Base-by-base conservation (phyloP, 64 coral and sea anemone genomes). In the Orbicella faveolata region DNA sequence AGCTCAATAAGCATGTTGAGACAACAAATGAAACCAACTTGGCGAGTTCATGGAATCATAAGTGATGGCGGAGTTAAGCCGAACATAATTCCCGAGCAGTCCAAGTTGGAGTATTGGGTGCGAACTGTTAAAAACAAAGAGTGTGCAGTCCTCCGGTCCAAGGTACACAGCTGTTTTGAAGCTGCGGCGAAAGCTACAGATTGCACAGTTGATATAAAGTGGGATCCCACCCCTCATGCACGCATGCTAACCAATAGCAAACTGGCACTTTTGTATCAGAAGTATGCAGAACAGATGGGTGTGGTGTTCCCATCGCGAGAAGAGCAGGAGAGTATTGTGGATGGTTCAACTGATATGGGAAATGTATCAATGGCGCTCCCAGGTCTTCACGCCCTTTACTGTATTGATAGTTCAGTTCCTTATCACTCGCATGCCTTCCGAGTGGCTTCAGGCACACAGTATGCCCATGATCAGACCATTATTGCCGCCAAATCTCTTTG, bases 321-420 rank as follows among this genome's bases (percentile, higher is more conserved):
- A 53, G 75, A 90, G 16, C 88, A 94, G 41, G 80, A 80, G 67
- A 73, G 70, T 20, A 74, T 91, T 51, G 37, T 90, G 9, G 88
- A 87, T 65, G 93, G 93, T 48, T 90, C 93, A 25, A 94, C 89
- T 63, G 93, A 94, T 13, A 88, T 94, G 76, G 93, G 89, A 61
- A 94, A 94, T 94, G 93, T 94, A 7, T 84, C 76, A 2, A 26
- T 90, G 74, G 76, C 75, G 20, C 77, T 94, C 10, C 93, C 93
- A 51, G 89, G 88, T 20, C 79, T 94, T 9, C 93, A 94, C 14
- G 75, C 93, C 63, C 36, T 91, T 20, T 94, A 91, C 66, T 90
- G 83, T 16, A 94, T 91, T 54, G 65, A 73, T 14, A 55, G 48
- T 9, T 83, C 41, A 48, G 75, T 90, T 34, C 74, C 88, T 59